phyloP scores from a whole-genome alignment of 2,797 vertebrate species.

The Ibycter americanus region DNA sequence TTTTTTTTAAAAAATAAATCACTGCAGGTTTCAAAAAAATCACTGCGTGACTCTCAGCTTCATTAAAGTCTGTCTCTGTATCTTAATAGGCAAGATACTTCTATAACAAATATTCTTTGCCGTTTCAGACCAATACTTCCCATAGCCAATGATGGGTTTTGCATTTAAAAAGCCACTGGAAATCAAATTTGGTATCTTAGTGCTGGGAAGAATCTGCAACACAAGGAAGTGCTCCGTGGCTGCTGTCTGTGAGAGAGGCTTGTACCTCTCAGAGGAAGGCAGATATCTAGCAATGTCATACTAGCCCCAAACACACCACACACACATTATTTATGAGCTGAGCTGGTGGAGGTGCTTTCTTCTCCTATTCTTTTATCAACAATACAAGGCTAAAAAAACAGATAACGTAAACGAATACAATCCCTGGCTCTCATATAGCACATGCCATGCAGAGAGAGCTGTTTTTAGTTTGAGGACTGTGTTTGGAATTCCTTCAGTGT shows the following conservation, averaged over 20 bases:
- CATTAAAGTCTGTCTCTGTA: background rate
- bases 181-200: constrained; percentile 22
- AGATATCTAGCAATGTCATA: constrained; percentile 18
- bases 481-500: constrained; percentile 77
- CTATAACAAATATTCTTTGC: constrained; percentile 25
- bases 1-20: background rate
- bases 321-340: constrained; percentile 55
- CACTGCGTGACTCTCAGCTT: background rate
- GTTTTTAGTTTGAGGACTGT: constrained; percentile 73
- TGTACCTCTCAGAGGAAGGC: background rate
- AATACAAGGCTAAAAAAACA: constrained; percentile 62
- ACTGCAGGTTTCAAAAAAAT: background rate
- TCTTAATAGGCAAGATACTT: background rate
- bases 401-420: constrained; percentile 66
- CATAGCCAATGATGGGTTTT: background rate
- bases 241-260: background rate
- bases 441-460: constrained; percentile 52
- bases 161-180: constrained; percentile 35
- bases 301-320: constrained; percentile 26
- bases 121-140: constrained; percentile 21
- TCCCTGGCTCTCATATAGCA: constrained; percentile 36
- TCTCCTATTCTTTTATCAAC: constrained; percentile 68
- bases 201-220: background rate
- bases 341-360: constrained; percentile 47
- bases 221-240: background rate